These are phyloP conservation scores for Plectus sambesii DNA, from an alignment of 1,140 invertebrate species.

Conservation along the genomic window DNA sequence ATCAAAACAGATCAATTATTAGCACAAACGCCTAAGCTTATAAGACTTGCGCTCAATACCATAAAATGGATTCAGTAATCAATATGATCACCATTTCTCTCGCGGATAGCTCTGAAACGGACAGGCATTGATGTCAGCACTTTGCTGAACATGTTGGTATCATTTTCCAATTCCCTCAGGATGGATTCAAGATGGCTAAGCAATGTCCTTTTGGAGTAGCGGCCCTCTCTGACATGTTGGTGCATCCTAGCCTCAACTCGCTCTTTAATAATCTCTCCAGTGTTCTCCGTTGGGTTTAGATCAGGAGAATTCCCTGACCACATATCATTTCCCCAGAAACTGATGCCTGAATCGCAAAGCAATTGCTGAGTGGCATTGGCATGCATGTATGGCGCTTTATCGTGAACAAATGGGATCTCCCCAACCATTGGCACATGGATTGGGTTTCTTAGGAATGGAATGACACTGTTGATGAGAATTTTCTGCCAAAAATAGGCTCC, in stretches of 20 bases:
- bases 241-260: slow-evolving; percentile 2
- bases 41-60: too few species aligned
- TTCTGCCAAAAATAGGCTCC: not conserved
- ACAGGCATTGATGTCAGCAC: not conserved
- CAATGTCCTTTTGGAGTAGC: not conserved
- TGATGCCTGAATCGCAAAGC: not conserved
- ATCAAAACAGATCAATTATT: too few species aligned
- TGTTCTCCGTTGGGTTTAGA: slow-evolving; percentile 4
- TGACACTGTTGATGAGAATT: not conserved
- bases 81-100: slow-evolving; percentile 2
- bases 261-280: not conserved
- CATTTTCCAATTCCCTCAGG: not conserved
- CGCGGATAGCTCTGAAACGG: not conserved
- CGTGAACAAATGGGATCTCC: slow-evolving; percentile 3
- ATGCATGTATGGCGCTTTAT: slow-evolving; percentile 7
- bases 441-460: slow-evolving; percentile 1
- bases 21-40: too few species aligned
- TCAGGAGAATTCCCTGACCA: slow-evolving; percentile 7
- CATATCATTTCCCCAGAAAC: slow-evolving; percentile 4
- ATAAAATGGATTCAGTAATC: slow-evolving; percentile 3
- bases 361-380: slow-evolving; percentile 8
- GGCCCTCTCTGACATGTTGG: too few species aligned
- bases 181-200: not conserved
- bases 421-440: not conserved
- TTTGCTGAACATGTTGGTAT: not conserved